Evolutionary conservation across 1,140 invertebrate species (phyloP), one percentile per base, ranked within the genome.

Genomic region (Steinernema khuongi): DNA sequence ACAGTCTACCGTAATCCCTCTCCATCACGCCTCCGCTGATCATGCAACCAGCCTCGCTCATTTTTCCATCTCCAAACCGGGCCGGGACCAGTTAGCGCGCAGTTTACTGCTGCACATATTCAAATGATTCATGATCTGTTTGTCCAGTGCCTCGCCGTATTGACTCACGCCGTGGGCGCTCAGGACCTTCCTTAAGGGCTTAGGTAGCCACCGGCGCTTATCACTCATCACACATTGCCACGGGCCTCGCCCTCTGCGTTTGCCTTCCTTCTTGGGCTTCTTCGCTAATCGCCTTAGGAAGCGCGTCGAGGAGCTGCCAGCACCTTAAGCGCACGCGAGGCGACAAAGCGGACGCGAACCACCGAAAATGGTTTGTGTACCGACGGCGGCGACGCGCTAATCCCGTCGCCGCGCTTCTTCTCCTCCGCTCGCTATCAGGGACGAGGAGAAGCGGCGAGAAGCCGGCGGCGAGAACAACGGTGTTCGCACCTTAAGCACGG

Each of bases 51-150:
- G n/a, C n/a, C n/a, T n/a, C n/a, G n/a, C n/a, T n/a, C n/a, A n/a
- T n/a, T n/a, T n/a, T n/a, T n/a, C n/a, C n/a, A n/a, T n/a, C n/a
- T n/a, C n/a, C n/a, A n/a, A n/a, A n/a, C n/a, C n/a, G n/a, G n/a
- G n/a, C n/a, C n/a, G n/a, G n/a, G 50, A 60, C 50, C 50, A 17
- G 50, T 60, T 60, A 60, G 50, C 11, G 19, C n/a, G n/a, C 7
- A 14, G 50, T 22, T 22, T 22, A 60, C 7, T 41, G 36, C 36
- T 41, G 36, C 36, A 41, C 36, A 41, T 60, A 60, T 60, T 7
- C 50, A 60, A 60, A 60, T 60, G 50, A 60, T 60, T 60, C 50
- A 60, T 60, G 50, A 60, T 60, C 50, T 60, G 50, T 60, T 60
- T 60, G 50, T 60, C 11, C 50, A 60, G 19, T 22, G 50, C 50